Evolutionary conservation across 2,113 vertebrate species (phyloP).

Genomic region (Micronycteris hirsuta): DNA sequence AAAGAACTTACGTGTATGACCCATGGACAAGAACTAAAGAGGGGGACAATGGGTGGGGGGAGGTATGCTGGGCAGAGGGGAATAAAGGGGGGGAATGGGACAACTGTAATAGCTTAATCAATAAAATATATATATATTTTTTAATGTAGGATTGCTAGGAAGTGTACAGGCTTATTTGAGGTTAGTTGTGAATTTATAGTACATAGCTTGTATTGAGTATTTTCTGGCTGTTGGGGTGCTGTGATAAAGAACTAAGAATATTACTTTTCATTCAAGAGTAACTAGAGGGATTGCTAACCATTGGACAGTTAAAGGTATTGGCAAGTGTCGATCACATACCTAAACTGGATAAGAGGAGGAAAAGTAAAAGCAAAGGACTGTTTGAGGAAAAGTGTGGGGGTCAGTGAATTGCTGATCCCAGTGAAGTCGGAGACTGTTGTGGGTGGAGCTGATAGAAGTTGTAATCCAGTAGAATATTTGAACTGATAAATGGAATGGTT

Average conservation of each 20-base stretch:
- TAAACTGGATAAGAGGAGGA: not conserved
- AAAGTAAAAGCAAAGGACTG: not conserved
- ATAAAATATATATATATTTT: too few relatives aligned
- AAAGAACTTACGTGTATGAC: too few relatives aligned
- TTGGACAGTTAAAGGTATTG: not conserved
- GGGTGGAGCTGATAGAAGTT: not conserved
- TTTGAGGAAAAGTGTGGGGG: not conserved
- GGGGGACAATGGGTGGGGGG: too few relatives aligned
- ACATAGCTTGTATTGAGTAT: not conserved
- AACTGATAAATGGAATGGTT: not conserved
- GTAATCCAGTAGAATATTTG: not conserved
- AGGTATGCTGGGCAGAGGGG: too few relatives aligned
- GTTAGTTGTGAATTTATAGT: not conserved
- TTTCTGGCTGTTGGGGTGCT: not conserved
- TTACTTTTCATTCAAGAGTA: slow-evolving; percentile 12
- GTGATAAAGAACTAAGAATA: not conserved
- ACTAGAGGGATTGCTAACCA: not conserved
- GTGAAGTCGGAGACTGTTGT: not conserved
- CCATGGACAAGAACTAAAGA: too few relatives aligned
- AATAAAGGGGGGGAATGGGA: too few relatives aligned
- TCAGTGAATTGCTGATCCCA: not conserved
- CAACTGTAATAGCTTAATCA: too few relatives aligned
- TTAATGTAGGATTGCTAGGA: not conserved
- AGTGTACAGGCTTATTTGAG: not conserved
- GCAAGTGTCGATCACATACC: not conserved